Evolutionary conservation across 2,888 invertebrate genomes (phyloP).

Genomic region (Apamea crenata): DNA sequence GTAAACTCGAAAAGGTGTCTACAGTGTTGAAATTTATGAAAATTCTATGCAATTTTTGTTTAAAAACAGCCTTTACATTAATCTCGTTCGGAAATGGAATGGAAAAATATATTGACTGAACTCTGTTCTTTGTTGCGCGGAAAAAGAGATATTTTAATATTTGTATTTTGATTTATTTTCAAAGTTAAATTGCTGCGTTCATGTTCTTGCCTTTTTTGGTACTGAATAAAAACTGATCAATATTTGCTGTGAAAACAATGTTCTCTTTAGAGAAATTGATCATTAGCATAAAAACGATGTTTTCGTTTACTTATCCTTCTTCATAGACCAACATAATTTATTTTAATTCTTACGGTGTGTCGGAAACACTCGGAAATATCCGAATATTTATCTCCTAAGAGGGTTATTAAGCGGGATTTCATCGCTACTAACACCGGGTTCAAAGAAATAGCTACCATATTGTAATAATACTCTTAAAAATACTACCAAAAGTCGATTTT

Average conservation of each 20-base stretch:
- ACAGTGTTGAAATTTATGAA: constrained; percentile 61
- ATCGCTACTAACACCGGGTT: constrained; percentile 65
- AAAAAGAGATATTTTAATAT: constrained; percentile 51
- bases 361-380: constrained; percentile 73
- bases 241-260: constrained; percentile 7
- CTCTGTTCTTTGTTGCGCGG: constrained; percentile 52
- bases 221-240: background rate
- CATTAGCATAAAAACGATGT: constrained; percentile 42
- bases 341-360: constrained; percentile 69
- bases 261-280: constrained; percentile 1
- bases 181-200: background rate
- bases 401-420: constrained; percentile 71
- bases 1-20: constrained; percentile 57
- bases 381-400: constrained; percentile 74
- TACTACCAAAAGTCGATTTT: constrained; percentile 14
- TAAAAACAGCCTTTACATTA: constrained; percentile 53
- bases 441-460: constrained; percentile 65
- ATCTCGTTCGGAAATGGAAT: constrained; percentile 57
- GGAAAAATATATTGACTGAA: constrained; percentile 59
- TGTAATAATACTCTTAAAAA: constrained; percentile 59
- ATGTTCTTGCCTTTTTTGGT: constrained; percentile 8
- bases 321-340: constrained; percentile 68
- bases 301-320: constrained; percentile 49
- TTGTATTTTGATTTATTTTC: constrained; percentile 46
- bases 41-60: constrained; percentile 61